Evolutionary conservation across 2,113 vertebrate species (phyloP).

Genomic region (Coryphaenoides rupestris): DNA sequence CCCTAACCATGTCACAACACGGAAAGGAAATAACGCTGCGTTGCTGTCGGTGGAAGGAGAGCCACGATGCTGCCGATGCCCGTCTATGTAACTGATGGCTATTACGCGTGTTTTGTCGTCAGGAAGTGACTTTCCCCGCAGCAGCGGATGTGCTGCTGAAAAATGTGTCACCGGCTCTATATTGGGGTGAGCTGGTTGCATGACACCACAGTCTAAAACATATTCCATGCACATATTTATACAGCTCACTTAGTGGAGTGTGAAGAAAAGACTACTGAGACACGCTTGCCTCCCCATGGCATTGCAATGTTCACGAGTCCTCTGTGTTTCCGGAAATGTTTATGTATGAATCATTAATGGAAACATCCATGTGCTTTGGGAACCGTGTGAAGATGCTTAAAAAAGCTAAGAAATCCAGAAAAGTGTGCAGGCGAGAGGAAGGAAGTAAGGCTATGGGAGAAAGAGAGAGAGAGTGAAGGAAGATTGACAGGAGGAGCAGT

Average conservation of each 20-base stretch:
- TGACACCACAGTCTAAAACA: too few relatives aligned
- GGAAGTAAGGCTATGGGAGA: not conserved
- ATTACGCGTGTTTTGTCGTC: too few relatives aligned
- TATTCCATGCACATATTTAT: too few relatives aligned
- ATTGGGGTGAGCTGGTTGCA: too few relatives aligned
- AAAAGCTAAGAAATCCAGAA: not conserved
- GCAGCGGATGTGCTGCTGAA: too few relatives aligned
- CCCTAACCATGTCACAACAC: too few relatives aligned
- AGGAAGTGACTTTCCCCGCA: too few relatives aligned
- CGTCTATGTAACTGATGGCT: too few relatives aligned
- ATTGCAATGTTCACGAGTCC: slow-evolving; percentile 31
- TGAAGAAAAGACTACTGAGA: slow-evolving; percentile 18
- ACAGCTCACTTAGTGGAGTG: not conserved
- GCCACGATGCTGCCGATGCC: too few relatives aligned
- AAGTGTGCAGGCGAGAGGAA: not conserved
- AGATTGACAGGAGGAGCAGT: not conserved
- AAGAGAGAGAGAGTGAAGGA: slow-evolving; percentile 12
- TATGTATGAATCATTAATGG: slow-evolving; percentile 40
- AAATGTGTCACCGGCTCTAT: too few relatives aligned
- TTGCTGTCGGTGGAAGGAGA: too few relatives aligned
- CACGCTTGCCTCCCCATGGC: slow-evolving; percentile 19
- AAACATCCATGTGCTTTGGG: slow-evolving; percentile 27
- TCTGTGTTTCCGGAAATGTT: slow-evolving; percentile 29
- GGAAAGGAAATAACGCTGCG: too few relatives aligned
- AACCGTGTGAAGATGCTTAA: slow-evolving; percentile 12